A percentile compares a stretch with the other conserved stretches of the same genome.
phyloP scores from a whole-genome alignment of 2,113 vertebrate genomes.

The Cryptomyrus ogoouensis region DNA sequence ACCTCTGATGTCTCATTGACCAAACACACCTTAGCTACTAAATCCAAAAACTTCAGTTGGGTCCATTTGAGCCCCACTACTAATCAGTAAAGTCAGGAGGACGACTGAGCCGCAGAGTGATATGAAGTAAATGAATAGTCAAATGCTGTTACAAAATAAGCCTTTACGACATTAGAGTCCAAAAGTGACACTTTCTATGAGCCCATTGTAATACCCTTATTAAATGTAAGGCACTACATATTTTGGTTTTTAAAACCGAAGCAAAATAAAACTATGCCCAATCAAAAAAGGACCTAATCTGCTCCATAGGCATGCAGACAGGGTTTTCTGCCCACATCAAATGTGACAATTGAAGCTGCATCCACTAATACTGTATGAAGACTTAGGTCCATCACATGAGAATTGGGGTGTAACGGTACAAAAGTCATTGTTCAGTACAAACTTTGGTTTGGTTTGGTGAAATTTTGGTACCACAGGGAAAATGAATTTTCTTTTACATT shows the following conservation, averaged over 20 bases:
- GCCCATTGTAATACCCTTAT: not conserved
- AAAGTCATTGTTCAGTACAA: not conserved
- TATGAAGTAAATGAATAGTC: conserved; percentile 50
- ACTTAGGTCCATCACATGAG: not conserved
- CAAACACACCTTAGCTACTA: conserved; percentile 50
- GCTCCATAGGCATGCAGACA: not conserved
- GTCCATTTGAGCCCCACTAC: conserved; percentile 40
- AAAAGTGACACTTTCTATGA: not conserved
- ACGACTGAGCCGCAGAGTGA: conserved; percentile 52
- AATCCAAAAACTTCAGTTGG: conserved; percentile 43
- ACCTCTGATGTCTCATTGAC: conserved; percentile 56
- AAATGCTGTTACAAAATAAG: conserved; percentile 32
- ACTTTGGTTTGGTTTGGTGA: not conserved
- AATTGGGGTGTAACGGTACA: not conserved
- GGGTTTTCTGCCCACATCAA: not conserved
- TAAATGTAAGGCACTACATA: not conserved
- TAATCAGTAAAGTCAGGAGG: conserved; percentile 36
- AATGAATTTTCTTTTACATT: not conserved
- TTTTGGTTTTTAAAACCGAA: not conserved
- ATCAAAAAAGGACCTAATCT: not conserved
- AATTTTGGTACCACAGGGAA: not conserved
- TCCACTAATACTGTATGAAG: not conserved
- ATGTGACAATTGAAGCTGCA: not conserved
- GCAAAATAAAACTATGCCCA: not conserved
- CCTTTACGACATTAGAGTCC: not conserved